Base-by-base conservation (phyloP, 2,888 invertebrate genomes). In the Lepeophtheirus nordmannii region DNA sequence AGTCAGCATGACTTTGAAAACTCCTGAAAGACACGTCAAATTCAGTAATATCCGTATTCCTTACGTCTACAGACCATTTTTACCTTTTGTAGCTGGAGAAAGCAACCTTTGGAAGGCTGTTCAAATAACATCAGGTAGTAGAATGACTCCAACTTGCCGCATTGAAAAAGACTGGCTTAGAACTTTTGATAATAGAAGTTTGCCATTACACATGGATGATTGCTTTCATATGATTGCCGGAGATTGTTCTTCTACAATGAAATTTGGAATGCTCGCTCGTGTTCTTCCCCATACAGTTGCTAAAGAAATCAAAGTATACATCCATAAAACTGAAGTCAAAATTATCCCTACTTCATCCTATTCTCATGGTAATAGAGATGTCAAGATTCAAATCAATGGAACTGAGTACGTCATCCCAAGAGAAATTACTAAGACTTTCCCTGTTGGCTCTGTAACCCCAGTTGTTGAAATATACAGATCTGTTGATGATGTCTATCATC, bases 141-240 rank as follows among this genome's bases (percentile, higher is more conserved):
- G n/a, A 10, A n/a, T 46, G 20, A 23, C 22, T 14, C 67, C 62
- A 62, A 46, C 37, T 23, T 67, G 67, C 39, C 23, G 41, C 22
- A n/a, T 67, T 30, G 63, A 67, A n/a, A 57, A 58, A 39, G 53
- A 58, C 12, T 53, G 57, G 53, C 20, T 67, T 30, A 63, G 56
- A 57, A 67, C 67, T n/a, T 67, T 67, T 23, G 62, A 63, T 39
- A 63, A 63, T 22, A 39, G 30, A 46, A 67, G 37, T 22, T 14
- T 67, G 12, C 67, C 67, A 10, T 17, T 22, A 22, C 22, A 40
- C 14, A 53, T 58, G 60, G 40, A 58, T 17, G 37, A 23, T 10
- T 67, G 67, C 63, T 67, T 57, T 40, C 67, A 67, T 40, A 14
- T 67, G 38, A 17, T 67, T 14, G 63, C 63, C 41, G 57, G 38